Evolutionary conservation across 2,113 vertebrate species (phyloP).

Genomic region (Gavia stellata): DNA sequence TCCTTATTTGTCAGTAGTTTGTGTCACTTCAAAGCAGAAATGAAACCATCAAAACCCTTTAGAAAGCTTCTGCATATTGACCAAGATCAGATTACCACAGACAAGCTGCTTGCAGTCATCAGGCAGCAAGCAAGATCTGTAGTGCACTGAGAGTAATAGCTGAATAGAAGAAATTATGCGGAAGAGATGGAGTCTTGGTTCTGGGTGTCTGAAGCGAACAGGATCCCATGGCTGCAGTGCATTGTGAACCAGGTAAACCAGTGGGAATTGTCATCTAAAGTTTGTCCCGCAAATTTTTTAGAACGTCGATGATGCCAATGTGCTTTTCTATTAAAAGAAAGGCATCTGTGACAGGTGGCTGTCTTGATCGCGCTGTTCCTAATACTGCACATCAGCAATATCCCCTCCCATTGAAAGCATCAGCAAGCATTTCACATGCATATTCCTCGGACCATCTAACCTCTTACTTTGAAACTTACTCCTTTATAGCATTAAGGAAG

Average conservation of each 20-base stretch:
- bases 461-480: background rate
- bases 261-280: background rate
- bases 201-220: background rate
- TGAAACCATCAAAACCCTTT: background rate
- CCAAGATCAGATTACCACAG: background rate
- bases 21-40: background rate
- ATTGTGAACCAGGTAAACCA: background rate
- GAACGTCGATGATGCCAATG: background rate
- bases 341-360: background rate
- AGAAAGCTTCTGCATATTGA: background rate
- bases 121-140: background rate
- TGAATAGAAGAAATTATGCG: background rate
- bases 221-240: background rate
- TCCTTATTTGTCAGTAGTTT: background rate
- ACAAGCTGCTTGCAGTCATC: background rate
- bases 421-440: background rate
- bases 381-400: background rate
- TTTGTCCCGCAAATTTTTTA: background rate
- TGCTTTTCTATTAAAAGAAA: background rate
- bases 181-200: background rate
- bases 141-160: background rate
- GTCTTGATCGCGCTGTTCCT: background rate
- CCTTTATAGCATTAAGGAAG: background rate
- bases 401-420: background rate
- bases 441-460: background rate